Evolutionary conservation across 1,140 invertebrate species (phyloP), one percentile per base, ranked within the genome.

Genomic region (Scaptomyza graminum): DNA sequence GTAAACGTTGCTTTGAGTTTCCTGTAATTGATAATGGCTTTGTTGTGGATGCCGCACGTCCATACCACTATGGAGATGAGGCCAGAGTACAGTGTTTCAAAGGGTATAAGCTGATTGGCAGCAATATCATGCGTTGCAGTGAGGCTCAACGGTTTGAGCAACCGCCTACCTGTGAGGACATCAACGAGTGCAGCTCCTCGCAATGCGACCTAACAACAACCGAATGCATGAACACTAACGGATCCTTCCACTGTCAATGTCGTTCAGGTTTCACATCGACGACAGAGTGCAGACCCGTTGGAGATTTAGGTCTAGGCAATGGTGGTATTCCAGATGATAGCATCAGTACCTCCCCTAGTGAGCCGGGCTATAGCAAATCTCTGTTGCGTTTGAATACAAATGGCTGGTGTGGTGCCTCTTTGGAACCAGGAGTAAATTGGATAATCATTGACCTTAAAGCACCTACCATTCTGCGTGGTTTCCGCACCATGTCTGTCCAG

Each of bases 221-320:
- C 0, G 95, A 97, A 92, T 99, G 98, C 92, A 95, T 96, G 52
- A 99, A 99, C 88, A 95, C 95, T 16, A 94, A 96, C 39, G 98
- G 98, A 51, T 96, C 97, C 18, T 99, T 98, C 92, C 95, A 95
- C 62, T 99, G 98, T 88, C 96, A 97, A 79, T 99, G 98, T 81
- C 94, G 95, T 74, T 88, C 94, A 72, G 97, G 97, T 47, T 98
- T 98, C 90, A 92, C 95, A 31, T 95, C 97, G 12, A 97, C 96
- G 60, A 94, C 97, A 81, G 97, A 98, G 90, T 98, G 97, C 79
- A 93, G 97, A 74, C 96, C 97, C 1, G 95, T 98, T 34, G 95
- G 95, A 12, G 97, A 98, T 92, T 93, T 98, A 37, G 97, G 97
- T 18, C 92, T 98, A 7, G 96, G 96, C 51, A 97, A 96, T 85